Conservation (phyloP, 2,113 vertebrate genomes). For the Tragelaphus imberbis region DNA sequence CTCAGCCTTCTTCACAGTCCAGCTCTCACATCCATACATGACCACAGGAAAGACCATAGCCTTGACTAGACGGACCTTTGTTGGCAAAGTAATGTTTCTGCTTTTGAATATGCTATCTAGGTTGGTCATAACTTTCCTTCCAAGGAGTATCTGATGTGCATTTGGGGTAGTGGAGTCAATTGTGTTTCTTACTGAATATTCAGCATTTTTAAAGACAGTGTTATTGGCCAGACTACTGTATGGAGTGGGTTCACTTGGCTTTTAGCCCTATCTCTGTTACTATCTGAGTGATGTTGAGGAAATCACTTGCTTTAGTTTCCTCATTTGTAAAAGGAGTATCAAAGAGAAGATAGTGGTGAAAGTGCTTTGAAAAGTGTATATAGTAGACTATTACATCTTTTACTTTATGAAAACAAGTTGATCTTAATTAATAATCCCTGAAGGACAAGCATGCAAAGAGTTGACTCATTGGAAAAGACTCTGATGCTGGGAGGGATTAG, state of each 20-base stretch:
- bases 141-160: not conserved
- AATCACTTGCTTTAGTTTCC: not conserved
- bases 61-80: too few species aligned
- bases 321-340: not conserved
- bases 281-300: not conserved
- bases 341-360: not conserved
- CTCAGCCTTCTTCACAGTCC: too few species aligned
- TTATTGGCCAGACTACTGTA: not conserved
- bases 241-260: not conserved
- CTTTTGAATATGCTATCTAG: too few species aligned
- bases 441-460: not conserved
- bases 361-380: not conserved
- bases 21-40: too few species aligned
- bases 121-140: too few species aligned
- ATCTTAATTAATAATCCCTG: not conserved
- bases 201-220: not conserved
- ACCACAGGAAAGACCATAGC: too few species aligned
- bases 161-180: not conserved
- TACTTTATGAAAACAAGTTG: not conserved
- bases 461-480: too few species aligned
- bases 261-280: not conserved
- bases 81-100: too few species aligned
- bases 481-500: too few species aligned
- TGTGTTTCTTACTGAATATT: not conserved
- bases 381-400: not conserved